phyloP scores from a whole-genome alignment of 2,797 vertebrate species.

The Lepidocolaptes lacrymiger region DNA sequence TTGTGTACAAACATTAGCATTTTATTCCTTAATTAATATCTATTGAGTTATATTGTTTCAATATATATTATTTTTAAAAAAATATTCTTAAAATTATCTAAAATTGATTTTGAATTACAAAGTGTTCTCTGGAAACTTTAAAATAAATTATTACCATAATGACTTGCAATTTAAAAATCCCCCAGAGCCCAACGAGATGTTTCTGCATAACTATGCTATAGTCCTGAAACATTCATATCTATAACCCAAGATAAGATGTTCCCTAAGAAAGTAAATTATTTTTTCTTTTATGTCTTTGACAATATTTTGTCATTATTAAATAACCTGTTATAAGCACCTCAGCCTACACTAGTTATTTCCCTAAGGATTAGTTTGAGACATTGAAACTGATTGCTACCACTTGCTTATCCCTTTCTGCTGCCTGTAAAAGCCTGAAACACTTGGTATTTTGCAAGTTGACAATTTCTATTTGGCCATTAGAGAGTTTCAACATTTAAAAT shows the following conservation, averaged over 20 bases:
- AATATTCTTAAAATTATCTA: background rate
- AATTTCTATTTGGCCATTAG: background rate
- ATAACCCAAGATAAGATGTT: background rate
- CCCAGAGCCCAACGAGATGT: background rate
- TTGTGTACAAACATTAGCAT: background rate
- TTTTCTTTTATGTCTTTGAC: background rate
- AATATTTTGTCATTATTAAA: constrained; percentile 21
- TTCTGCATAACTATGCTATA: background rate
- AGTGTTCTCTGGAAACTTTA: background rate
- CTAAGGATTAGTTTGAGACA: background rate
- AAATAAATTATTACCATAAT: background rate
- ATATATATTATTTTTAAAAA: background rate
- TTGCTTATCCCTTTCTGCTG: background rate
- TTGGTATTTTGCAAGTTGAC: background rate
- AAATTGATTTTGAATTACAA: background rate
- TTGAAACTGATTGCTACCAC: background rate
- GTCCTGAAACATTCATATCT: background rate
- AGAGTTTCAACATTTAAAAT: background rate
- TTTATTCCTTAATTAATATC: background rate
- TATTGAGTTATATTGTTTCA: background rate
- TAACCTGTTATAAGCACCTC: background rate
- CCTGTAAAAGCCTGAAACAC: background rate
- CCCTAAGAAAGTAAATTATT: background rate
- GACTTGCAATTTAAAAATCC: background rate
- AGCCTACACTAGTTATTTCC: background rate